Base-by-base conservation (phyloP, 2,797 vertebrate species). In the Mus caroli region DNA sequence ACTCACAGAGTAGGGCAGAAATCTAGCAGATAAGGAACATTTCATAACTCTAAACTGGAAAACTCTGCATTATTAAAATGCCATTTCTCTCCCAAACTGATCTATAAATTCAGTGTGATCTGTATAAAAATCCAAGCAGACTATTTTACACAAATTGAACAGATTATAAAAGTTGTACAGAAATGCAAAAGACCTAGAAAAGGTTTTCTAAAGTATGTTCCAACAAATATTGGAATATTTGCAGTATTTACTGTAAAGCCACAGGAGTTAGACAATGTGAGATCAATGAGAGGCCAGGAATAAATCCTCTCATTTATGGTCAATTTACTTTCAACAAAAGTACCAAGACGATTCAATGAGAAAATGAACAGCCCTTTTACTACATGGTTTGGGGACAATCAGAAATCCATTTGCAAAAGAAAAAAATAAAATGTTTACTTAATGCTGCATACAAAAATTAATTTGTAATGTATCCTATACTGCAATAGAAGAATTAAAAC, bases 261-360 rank as follows among this genome's bases (percentile, higher is more conserved):
- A 56, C 46, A 64, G 28, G 12, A 83, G 43, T 56, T 83, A 76
- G 10, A 89, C 56, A 83, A n/a, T 76, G 28, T 56, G 58, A 67
- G 56, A 90, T 90, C 46, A 69, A 84, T 76, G 56, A 83, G 69
- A 89, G 11, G 37, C 28, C 58, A 84, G 15, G 67, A 88, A 88
- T 88, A 75, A 75, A 80, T 31, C 84, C 64, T 62, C 73, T 88
- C 67, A 93, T n/a, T 90, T 94, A 58, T 67, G 71, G 22, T 84
- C 69, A 77, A 76, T 76, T 83, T 76, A 76, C n/a, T 56, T 84
- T 94, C 56, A 76, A 67, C 28, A 76, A 90, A 83, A 24, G 6
- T 76, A 90, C 56, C 31, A 88, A 34, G 28, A 60, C 0, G 3
- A 46, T 88, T 75, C 86, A 88, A 76, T 76, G 37, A 88, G 54